phyloP scores from a whole-genome alignment of 2,113 vertebrate species.

The Tringa solitaria region DNA sequence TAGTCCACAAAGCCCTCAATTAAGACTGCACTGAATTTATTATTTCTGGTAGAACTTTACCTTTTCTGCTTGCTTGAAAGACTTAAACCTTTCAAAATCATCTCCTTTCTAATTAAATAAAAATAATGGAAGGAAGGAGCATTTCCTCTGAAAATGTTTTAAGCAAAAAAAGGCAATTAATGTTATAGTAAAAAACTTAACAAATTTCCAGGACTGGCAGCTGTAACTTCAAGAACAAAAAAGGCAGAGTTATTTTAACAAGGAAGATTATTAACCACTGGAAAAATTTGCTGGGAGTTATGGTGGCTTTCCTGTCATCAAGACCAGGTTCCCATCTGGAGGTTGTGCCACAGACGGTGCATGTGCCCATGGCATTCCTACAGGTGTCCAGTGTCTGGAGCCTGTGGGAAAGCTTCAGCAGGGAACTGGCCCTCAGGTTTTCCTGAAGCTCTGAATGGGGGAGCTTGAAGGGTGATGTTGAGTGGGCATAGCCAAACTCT shows the following conservation, averaged over 20 bases:
- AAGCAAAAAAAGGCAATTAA: background rate
- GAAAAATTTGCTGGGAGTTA: background rate
- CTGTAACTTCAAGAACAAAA: background rate
- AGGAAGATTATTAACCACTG: background rate
- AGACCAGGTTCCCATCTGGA: background rate
- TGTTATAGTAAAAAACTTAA: background rate
- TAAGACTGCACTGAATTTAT: background rate
- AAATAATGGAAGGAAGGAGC: background rate
- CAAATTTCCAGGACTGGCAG: background rate
- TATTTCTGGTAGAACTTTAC: background rate
- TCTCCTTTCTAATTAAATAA: background rate
- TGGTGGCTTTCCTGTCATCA: background rate
- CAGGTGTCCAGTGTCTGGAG: background rate
- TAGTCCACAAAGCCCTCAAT: background rate
- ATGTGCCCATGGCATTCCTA: accelerated
- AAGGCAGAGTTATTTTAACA: background rate
- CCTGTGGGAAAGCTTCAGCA: background rate
- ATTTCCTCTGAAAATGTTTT: background rate
- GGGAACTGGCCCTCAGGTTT: background rate
- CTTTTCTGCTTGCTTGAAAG: background rate
- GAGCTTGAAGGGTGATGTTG: background rate
- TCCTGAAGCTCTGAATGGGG: background rate
- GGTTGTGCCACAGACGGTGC: background rate
- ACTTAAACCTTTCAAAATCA: background rate
- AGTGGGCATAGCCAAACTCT: background rate